Evolutionary conservation across 1,140 invertebrate species (phyloP).

Genomic region (Hycleus cichorii): DNA sequence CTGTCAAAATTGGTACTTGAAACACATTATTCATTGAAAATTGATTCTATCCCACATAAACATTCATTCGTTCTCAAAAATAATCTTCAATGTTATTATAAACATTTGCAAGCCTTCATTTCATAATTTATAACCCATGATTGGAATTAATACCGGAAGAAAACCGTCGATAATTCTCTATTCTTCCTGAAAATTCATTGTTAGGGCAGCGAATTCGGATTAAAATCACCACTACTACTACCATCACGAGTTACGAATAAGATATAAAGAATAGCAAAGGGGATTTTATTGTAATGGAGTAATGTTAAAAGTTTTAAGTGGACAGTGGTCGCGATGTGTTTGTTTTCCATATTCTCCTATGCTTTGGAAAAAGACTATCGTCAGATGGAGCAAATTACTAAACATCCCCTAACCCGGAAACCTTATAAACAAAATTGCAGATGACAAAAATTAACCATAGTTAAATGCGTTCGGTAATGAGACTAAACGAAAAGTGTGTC

Average conservation of each 20-base stretch:
- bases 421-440: slow-evolving; percentile 37
- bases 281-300: neutral
- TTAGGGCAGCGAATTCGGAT: too few species aligned
- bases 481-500: slow-evolving; percentile 32
- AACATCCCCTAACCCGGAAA: slow-evolving; percentile 9
- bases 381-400: slow-evolving; percentile 20
- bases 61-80: too few species aligned
- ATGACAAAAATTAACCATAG: slow-evolving; percentile 37
- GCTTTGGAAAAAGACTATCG: slow-evolving; percentile 9
- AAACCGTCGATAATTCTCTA: too few species aligned
- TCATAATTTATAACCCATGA: too few species aligned
- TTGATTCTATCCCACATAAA: too few species aligned
- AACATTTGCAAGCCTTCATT: too few species aligned
- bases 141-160: too few species aligned
- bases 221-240: too few species aligned
- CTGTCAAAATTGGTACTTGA: slow-evolving; percentile 12
- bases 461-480: slow-evolving; percentile 32
- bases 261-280: neutral
- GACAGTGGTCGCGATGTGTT: slow-evolving; percentile 4
- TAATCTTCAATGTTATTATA: too few species aligned
- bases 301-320: slow-evolving; percentile 5
- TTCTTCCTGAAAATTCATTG: too few species aligned
- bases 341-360: neutral
- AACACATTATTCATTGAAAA: slow-evolving; percentile 2
- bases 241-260: neutral